These are phyloP conservation scores for Chydorus sphaericus DNA, from an alignment of 2,888 invertebrate species.

Conservation along the genomic window DNA sequence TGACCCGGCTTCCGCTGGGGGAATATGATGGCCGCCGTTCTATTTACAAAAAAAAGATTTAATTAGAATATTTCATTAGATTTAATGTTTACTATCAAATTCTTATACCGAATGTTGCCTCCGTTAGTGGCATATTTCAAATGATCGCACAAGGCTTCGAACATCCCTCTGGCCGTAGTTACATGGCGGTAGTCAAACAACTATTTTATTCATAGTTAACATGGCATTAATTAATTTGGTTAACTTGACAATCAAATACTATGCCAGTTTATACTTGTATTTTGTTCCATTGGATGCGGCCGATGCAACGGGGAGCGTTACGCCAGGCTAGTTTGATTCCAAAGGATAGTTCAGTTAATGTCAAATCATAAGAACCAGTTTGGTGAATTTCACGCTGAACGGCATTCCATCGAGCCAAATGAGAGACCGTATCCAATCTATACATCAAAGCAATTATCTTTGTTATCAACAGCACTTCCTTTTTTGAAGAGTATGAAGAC, in stretches of 20 bases:
- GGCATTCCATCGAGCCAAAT: no score
- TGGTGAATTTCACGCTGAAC: no score
- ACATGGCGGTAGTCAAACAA: constrained; percentile 92
- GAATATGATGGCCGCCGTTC: constrained; percentile 91
- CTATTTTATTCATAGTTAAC: constrained; percentile 35
- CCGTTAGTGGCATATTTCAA: constrained; percentile 94
- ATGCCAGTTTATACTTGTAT: constrained; percentile 50
- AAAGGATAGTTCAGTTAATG: constrained; percentile 82
- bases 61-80: constrained; percentile 1
- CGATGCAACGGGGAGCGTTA: constrained; percentile 85
- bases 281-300: constrained; percentile 93
- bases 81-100: constrained; percentile 22
- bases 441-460: no score
- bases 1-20: constrained; percentile 77
- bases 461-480: no score
- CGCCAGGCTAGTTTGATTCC: constrained; percentile 92
- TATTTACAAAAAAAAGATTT: constrained; percentile 46
- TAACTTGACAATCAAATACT: not conserved
- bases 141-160: constrained; percentile 89
- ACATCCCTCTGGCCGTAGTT: constrained; percentile 90
- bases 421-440: no score
- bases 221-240: not conserved
- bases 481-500: no score
- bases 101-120: constrained; percentile 93
- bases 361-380: constrained; percentile 83